A percentile compares a stretch with the other conserved stretches of the same genome.
Evolutionary conservation across 2,113 vertebrate genomes (phyloP).

Genomic region (Heterocephalus glaber): DNA sequence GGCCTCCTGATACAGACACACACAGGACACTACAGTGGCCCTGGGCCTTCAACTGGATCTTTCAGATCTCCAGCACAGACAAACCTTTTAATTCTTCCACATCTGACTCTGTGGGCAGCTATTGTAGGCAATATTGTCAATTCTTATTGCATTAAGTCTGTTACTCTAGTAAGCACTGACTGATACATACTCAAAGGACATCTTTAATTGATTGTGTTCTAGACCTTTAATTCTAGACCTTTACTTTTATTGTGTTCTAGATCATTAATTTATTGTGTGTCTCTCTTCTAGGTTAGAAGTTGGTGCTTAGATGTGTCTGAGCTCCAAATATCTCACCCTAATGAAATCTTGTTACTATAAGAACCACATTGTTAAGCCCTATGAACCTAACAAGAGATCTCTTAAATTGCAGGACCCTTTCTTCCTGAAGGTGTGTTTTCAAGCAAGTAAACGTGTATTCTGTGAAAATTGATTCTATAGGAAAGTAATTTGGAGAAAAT

Average conservation of each 20-base stretch:
- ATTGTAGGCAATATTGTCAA: background rate
- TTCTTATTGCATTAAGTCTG: background rate
- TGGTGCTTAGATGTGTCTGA: background rate
- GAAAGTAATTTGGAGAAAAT: slow-evolving; percentile 16
- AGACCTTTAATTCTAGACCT: no score
- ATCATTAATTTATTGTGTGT: background rate
- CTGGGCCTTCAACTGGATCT: background rate
- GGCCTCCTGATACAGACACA: background rate
- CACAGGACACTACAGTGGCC: background rate
- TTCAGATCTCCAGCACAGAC: background rate
- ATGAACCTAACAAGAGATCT: background rate
- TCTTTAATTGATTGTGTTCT: slow-evolving; percentile 19
- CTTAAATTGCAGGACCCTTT: background rate
- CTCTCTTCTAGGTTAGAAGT: slow-evolving; percentile 36
- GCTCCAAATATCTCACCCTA: background rate
- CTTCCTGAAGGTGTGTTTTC: background rate
- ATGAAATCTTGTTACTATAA: slow-evolving; percentile 11
- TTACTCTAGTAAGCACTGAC: background rate
- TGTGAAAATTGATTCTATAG: slow-evolving; percentile 15
- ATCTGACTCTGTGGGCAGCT: background rate
- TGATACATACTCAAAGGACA: background rate
- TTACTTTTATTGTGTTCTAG: slow-evolving; percentile 20
- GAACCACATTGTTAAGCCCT: background rate
- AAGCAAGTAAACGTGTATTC: slow-evolving; percentile 21
- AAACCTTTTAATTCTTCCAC: background rate